Evolutionary conservation across 2,113 vertebrate species (phyloP), one percentile per base, ranked within the genome.

Genomic region (Pelusios castaneus): DNA sequence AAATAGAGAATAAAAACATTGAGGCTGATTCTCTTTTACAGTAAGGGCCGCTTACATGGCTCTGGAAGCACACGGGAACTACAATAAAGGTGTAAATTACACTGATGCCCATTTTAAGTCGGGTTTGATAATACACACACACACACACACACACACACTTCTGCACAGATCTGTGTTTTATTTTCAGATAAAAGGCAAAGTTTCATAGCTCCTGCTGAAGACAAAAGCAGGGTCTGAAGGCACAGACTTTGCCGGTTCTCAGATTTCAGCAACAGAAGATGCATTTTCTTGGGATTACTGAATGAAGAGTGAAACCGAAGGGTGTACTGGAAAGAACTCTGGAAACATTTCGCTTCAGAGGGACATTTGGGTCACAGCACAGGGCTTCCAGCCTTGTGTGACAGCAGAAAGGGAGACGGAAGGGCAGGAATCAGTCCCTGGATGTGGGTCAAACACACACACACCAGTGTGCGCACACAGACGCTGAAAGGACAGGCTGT

Each of bases 11-110:
- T 43, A 47, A 25, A 17, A 58, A 29, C 16, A 51, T 29, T 45
- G 11, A 19, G 2, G 2, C 85, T 80, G 83, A 31, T 38, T 47
- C 25, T 76, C 2, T 1, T 60, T 83, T 22, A 27, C 22, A 51
- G 21, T 0, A 0, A 58, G 34, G 45, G 41, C 45, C n/a, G 17
- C 80, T 67, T 47, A 77, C 49, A 9, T 0, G 0, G 45, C 17
- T 58, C 10, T 24, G 38, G 78, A 38, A 41, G 43, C 1, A 21
- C 17, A 83, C 86, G 52, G 8, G 13, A 56, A 82, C 5, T 56
- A n/a, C 4, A 63, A 86, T 58, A 41, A 1, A 27, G 17, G 24
- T 3, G 12, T 10, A 49, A 38, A 25, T 10, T 7, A 43, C n/a
- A 4, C 0, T 1, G 54, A 41, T 25, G 10, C 17, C 45, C 22